Evolutionary conservation across 1,140 invertebrate species (phyloP), one percentile per base, ranked within the genome.

Genomic region (Globodera rostochiensis): DNA sequence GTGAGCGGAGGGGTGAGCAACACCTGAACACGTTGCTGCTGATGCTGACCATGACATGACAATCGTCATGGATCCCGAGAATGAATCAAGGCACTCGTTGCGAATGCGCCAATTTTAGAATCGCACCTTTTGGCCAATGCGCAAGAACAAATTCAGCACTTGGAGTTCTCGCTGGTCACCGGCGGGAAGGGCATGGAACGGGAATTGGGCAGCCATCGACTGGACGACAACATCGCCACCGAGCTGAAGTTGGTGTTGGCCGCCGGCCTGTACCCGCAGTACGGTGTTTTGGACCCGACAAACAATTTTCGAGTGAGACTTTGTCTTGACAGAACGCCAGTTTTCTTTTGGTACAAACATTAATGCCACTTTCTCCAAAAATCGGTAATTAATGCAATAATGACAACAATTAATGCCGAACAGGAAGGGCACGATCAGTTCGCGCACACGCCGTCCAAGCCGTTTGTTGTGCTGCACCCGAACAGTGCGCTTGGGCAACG

Each of bases 221-320:
- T 83, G 13, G 78, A 86, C 71, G 77, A 84, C 71, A 46, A 79
- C 46, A 15, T 57, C 13, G 77, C 81, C 6, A 66, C 53, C 4
- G 49, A 85, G n/a, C 11, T 85, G 25, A 80, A 85, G 66, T 53
- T 87, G 21, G 57, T 85, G 47, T 45, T 85, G 53, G 84, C 80
- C 4, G 67, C 80, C 57, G 85, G 85, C 21, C 49, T 86, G 6
- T 85, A 85, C 77, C 85, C 85, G 49, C 85, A 85, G 79, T 85
- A 69, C 81, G 85, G 84, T 11, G 70, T 86, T 3, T 36, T 82
- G 64, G 81, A 82, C 60, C 76, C 81, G 7, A 53, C 76, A 64
- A 85, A 85, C 50, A 84, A 79, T 60, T 64, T 70, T 60, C 45
- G 64, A 6, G 73, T 75, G 36, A 67, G 13, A 25, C 25, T 25